Evolutionary conservation across 1,140 invertebrate species (phyloP), one percentile per base, ranked within the genome.

Genomic region (Metaphire vulgaris): DNA sequence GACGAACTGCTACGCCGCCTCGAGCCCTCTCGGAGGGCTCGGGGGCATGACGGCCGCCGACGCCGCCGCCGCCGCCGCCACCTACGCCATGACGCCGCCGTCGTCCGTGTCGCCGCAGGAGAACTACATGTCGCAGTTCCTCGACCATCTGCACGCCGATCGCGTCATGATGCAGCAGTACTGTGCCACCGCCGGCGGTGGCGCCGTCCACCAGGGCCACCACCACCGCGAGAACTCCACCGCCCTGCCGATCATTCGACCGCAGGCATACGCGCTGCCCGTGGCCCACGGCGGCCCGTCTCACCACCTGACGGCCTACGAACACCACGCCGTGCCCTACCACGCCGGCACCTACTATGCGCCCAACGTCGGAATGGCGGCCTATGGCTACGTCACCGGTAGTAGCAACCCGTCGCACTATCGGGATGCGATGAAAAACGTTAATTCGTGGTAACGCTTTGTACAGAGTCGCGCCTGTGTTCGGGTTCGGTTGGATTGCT

Each of bases 21-120:
- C 79, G 34, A 80, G 82, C 28, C 65, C 76, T 33, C 70, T 77
- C 26, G 79, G 69, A 79, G 71, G 67, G 56, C 74, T 76, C 32
- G 71, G 67, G 56, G 76, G 77, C 32, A 68, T 71, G 67, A 64
- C 77, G 15, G 69, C 69, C 74, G 66, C 65, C 33, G 75, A 78
- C 15, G 72, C 33, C 32, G 33, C 32, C 41, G 14, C 64, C 68
- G 21, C 31, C 73, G 66, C 78, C 29, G 81, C 82, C 30, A 73
- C 79, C 1, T 84, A 81, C 79, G 78, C 79, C 31, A 96, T 97
- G 92, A 97, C 95, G 0, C 95, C 95, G 68, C 95, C 95, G 15
- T 94, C 93, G 0, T 96, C 94, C 1, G 94, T 97, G 0, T 97
- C 95, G 12, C 95, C 95, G 0, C 89, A 93, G 69, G 94, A 96